Evolutionary conservation across 2,113 vertebrate species (phyloP).

Genomic region (Pygoscelis antarcticus): DNA sequence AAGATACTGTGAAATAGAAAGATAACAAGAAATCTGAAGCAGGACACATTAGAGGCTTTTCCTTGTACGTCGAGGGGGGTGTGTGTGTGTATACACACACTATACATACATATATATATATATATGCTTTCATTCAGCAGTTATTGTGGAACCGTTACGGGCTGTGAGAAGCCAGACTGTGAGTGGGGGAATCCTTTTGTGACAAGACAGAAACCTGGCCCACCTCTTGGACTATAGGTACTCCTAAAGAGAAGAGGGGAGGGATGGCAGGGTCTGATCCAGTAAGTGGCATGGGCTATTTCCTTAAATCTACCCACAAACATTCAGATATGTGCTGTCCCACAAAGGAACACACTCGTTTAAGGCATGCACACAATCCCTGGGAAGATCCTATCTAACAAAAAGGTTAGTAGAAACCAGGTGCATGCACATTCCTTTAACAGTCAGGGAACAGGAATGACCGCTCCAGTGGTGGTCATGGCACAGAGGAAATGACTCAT

Average conservation of each 20-base stretch:
- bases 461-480: neutral
- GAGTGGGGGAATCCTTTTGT: neutral
- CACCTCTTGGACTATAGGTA: neutral
- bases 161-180: neutral
- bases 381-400: neutral
- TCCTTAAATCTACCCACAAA: neutral
- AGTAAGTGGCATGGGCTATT: too few relatives aligned
- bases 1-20: neutral
- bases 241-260: neutral
- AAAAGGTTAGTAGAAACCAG: too few relatives aligned
- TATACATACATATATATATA: too few relatives aligned
- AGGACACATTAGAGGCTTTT: neutral
- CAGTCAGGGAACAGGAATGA: neutral
- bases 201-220: neutral
- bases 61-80: neutral
- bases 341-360: neutral
- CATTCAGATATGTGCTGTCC: neutral
- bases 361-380: accelerated
- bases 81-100: too few relatives aligned
- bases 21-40: neutral
- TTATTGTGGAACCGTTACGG: neutral
- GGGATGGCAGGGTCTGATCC: neutral
- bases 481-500: neutral
- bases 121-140: neutral
- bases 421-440: neutral